Evolutionary conservation across 1,140 invertebrate genomes (phyloP), one percentile per base, ranked within the genome.

Genomic region (Microplitis demolitor): DNA sequence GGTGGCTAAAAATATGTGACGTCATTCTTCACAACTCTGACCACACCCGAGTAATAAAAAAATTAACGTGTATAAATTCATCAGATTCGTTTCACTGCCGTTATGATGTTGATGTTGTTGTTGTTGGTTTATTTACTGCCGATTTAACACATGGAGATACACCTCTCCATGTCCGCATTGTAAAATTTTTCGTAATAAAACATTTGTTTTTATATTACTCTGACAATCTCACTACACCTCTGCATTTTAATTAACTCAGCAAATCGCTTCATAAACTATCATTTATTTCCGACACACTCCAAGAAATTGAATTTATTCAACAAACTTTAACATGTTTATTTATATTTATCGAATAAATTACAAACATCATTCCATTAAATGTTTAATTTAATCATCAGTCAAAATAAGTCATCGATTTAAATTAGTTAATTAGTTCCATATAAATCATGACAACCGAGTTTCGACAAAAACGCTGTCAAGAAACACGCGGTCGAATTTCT

Each of bases 1-100:
- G 34, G 71, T 61, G 71, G 72, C 56, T 76, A 76, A 74, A 78
- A 79, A 74, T 70, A 50, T 78, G 33, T 68, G 72, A 80, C 73
- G 78, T 80, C 76, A 78, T 72, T 71, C 5, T 45, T 45, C 11
- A 45, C 11, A 45, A 45, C 39, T 72, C 70, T 78, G 76, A 76
- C 78, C 78, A 76, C 76, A 76, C 76, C 74, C 75, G 68, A 71
- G 45, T 33, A 54, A 67, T 67, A 67, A 67, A 64, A 64, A 64
- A 67, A 54, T 67, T 67, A 50, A 67, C 53, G 50, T 51, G 53
- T 50, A 33, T 67, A 67, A 67, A 67, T 67, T 67, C 50, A 67
- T 67, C 66, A 67, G 45, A 50, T 67, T 33, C 33, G 16, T 34
- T 67, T 35, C 50, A 54, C 24, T 54, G 16, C 14, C 6, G 39